phyloP scores from a whole-genome alignment of 2,113 vertebrate species.

The Baryphthengus martii region DNA sequence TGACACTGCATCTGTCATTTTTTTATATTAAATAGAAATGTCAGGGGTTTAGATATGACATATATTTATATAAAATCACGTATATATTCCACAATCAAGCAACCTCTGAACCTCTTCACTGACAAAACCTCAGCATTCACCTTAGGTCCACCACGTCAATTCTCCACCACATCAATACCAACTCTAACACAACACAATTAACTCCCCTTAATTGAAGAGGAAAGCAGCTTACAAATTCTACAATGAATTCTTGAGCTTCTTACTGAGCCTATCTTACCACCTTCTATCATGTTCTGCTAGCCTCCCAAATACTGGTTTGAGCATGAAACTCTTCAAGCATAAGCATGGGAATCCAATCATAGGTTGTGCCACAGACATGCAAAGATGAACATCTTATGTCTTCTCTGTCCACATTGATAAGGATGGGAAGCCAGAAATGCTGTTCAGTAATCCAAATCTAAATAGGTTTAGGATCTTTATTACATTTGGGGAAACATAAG shows the following conservation, averaged over 20 bases:
- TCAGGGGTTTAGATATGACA: neutral
- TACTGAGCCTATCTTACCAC: neutral
- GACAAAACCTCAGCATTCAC: neutral
- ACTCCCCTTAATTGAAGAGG: neutral
- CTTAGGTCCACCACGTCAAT: neutral
- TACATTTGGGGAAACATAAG: neutral
- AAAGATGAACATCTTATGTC: neutral
- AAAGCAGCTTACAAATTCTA: neutral
- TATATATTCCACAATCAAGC: neutral
- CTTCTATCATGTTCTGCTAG: neutral
- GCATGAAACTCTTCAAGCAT: neutral
- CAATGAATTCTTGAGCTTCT: neutral
- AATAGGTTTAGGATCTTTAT: neutral
- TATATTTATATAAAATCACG: neutral
- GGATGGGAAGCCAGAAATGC: neutral
- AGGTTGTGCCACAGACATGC: neutral
- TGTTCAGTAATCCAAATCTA: neutral
- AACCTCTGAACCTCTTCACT: neutral
- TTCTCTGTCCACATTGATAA: accelerated
- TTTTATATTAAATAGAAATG: neutral
- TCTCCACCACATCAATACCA: neutral
- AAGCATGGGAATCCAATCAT: neutral
- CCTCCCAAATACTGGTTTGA: neutral
- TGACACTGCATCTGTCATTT: neutral
- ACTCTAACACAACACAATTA: neutral